Evolutionary conservation across 2,113 vertebrate species (phyloP).

Genomic region (Embiotoca jacksoni): DNA sequence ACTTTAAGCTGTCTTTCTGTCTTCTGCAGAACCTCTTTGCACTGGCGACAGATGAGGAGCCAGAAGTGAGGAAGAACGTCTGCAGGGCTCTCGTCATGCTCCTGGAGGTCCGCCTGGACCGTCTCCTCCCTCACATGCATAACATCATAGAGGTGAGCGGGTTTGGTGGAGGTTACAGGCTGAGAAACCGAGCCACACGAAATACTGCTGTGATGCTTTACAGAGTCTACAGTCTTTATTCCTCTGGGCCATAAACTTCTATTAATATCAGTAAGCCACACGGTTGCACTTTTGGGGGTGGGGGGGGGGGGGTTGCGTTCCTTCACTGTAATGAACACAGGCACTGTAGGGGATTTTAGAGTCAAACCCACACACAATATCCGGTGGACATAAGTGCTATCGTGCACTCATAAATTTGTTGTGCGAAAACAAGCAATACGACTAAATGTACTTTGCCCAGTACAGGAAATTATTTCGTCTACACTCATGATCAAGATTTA

Average conservation of each 20-base stretch:
- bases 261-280: neutral
- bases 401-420: too few relatives aligned
- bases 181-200: neutral
- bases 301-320: neutral
- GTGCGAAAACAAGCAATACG: too few relatives aligned
- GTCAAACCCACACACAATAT: too few relatives aligned
- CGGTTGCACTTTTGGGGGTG: neutral
- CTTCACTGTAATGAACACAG: neutral
- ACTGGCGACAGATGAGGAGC: slow-evolving; percentile 94
- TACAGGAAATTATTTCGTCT: neutral
- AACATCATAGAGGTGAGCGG: slow-evolving; percentile 94
- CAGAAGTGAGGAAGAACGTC: slow-evolving; percentile 97
- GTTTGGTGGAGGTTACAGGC: too few relatives aligned
- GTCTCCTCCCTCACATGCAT: slow-evolving; percentile 97
- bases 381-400: too few relatives aligned
- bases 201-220: neutral
- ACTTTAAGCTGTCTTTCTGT: neutral
- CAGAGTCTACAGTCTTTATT: too few relatives aligned
- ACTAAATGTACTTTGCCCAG: neutral
- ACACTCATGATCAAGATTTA: neutral
- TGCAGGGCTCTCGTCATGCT: slow-evolving; percentile 98
- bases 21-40: slow-evolving; percentile 93
- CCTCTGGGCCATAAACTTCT: neutral
- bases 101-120: slow-evolving; percentile 96
- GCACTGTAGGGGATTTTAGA: neutral